Conservation (phyloP, 2,113 vertebrate species). For the Tautogolabrus adspersus region DNA sequence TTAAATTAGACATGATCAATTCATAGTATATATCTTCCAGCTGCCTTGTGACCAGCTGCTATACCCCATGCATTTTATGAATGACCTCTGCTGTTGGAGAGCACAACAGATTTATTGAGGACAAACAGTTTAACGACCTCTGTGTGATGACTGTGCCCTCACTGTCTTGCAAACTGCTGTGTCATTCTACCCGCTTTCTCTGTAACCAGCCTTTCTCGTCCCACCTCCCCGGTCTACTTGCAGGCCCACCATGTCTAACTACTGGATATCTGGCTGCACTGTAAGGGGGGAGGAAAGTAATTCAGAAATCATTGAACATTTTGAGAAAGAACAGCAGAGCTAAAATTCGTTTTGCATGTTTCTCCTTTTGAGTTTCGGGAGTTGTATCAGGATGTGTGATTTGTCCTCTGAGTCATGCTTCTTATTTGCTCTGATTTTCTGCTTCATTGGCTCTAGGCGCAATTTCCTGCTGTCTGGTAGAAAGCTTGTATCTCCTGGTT, state of each 20-base stretch:
- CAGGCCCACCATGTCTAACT: constrained; percentile 47
- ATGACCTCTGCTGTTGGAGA: constrained; percentile 53
- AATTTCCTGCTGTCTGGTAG: neutral
- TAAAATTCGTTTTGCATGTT: constrained; percentile 14
- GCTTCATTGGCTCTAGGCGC: constrained; percentile 1
- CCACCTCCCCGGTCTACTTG: constrained; percentile 8
- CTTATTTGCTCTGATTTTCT: constrained; percentile 42
- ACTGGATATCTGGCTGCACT: constrained; percentile 30
- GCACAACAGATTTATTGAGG: constrained; percentile 61
- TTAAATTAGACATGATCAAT: too few relatives aligned
- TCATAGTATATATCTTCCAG: neutral
- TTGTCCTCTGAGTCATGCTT: constrained; percentile 34
- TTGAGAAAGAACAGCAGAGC: neutral
- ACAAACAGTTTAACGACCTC: constrained; percentile 27
- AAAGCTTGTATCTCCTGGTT: neutral
- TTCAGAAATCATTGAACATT: neutral
- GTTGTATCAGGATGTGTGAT: constrained; percentile 28
- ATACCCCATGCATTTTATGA: constrained; percentile 17
- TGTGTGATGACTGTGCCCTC: constrained; percentile 42
- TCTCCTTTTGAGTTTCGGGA: constrained; percentile 4
- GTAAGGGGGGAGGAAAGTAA: neutral
- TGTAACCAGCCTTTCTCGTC: constrained; percentile 46
- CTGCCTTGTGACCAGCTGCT: constrained; percentile 28
- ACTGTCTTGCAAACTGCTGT: constrained; percentile 76
- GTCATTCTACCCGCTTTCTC: constrained; percentile 71